phyloP scores from a whole-genome alignment of 1,140 invertebrate species.

The Uloborus diversus region DNA sequence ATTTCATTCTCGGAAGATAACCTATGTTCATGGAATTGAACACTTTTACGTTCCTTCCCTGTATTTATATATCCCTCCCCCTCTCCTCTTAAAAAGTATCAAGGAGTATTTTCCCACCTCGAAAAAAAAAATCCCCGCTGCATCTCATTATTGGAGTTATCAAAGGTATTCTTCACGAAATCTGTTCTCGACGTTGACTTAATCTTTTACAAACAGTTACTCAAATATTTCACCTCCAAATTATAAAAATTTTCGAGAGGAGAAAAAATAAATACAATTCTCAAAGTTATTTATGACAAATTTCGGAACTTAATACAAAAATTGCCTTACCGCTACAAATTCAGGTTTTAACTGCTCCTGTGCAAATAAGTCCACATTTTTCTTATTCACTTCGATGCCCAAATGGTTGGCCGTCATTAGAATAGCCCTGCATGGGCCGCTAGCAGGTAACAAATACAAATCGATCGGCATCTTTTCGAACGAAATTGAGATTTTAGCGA shows the following conservation, averaged over 20 bases:
- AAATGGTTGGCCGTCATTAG: constrained; percentile 69
- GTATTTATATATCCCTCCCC: too few species aligned
- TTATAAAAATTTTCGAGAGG: background rate
- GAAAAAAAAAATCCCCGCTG: too few species aligned
- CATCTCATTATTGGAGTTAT: too few species aligned
- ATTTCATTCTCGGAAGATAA: too few species aligned
- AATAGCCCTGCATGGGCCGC: constrained; percentile 51
- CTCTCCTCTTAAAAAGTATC: too few species aligned
- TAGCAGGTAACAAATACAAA: too few species aligned
- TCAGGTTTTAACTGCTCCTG: constrained; percentile 77
- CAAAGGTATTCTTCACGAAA: background rate
- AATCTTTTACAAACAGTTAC: background rate
- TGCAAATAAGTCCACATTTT: constrained; percentile 72
- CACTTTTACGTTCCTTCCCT: too few species aligned
- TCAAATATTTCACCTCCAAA: background rate
- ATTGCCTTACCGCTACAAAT: constrained; percentile 74
- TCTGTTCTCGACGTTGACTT: background rate
- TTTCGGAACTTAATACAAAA: background rate
- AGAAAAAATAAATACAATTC: background rate
- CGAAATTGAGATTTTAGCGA: too few species aligned
- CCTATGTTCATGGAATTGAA: too few species aligned
- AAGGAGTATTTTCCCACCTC: too few species aligned
- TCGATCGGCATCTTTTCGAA: too few species aligned
- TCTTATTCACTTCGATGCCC: constrained; percentile 76
- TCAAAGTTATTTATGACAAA: background rate